A percentile compares a stretch with the other conserved stretches of the same genome.
phyloP scores from a whole-genome alignment of 2,797 vertebrate species.

The Urocyon cinereoargenteus region DNA sequence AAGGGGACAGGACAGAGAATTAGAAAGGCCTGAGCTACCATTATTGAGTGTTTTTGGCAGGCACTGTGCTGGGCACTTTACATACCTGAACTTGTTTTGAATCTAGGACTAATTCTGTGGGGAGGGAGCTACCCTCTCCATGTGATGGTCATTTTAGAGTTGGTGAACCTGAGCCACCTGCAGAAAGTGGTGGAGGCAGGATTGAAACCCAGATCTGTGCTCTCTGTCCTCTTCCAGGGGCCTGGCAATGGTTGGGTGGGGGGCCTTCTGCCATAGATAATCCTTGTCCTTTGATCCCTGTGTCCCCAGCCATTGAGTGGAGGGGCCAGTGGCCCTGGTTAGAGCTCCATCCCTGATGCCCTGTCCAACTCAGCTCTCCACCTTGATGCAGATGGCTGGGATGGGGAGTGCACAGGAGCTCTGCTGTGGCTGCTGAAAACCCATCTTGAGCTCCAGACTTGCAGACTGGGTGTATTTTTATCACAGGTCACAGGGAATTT shows the following conservation, averaged over 20 bases:
- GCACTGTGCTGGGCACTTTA: background rate
- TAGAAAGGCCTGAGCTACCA: background rate
- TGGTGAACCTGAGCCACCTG: background rate
- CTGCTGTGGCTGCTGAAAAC: constrained; percentile 46
- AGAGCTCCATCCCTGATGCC: background rate
- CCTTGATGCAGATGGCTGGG: background rate
- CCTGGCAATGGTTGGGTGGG: background rate
- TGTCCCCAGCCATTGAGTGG: background rate
- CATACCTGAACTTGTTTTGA: background rate
- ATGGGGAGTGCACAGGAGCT: background rate
- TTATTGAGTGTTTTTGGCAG: background rate
- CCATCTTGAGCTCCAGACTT: constrained; percentile 8
- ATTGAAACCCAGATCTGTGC: background rate
- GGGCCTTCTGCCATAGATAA: background rate
- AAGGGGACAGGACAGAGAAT: background rate
- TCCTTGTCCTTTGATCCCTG: background rate
- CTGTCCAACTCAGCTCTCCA: background rate
- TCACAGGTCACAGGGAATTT: constrained; percentile 72
- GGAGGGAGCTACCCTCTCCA: background rate
- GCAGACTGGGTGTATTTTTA: constrained; percentile 66
- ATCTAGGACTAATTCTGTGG: background rate
- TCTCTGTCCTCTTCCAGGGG: background rate
- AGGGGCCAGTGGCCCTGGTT: background rate
- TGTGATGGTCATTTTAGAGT: background rate
- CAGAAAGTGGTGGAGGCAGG: background rate